Percentiles rank a stretch among this genome's conserved stretches.
Conservation (phyloP, 2,113 vertebrate species). For the Triplophysa tibetana region DNA sequence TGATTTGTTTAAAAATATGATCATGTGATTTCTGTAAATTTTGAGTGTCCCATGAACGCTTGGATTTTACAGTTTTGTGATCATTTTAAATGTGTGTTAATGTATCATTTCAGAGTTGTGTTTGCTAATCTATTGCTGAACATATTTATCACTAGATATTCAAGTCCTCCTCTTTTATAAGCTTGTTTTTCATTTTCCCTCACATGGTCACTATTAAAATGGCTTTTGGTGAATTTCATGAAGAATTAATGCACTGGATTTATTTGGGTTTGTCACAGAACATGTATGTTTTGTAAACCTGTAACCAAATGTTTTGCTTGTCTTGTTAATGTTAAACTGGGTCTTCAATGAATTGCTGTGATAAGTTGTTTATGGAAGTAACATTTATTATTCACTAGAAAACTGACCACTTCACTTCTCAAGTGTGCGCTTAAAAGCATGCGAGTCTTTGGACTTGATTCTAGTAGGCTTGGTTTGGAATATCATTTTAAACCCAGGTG, state of each 20-base stretch:
- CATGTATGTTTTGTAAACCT: slow-evolving; percentile 59
- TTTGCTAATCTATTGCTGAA: not conserved
- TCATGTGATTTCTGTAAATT: not conserved
- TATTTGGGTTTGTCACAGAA: slow-evolving; percentile 54
- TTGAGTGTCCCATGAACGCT: not conserved
- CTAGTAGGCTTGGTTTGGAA: slow-evolving; percentile 73
- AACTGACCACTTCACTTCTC: slow-evolving; percentile 40
- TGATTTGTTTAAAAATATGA: not conserved
- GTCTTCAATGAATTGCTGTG: slow-evolving; percentile 21
- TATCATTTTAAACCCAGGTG: slow-evolving; percentile 63
- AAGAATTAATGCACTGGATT: slow-evolving; percentile 59
- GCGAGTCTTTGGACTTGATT: slow-evolving; percentile 67
- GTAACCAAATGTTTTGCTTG: slow-evolving; percentile 57
- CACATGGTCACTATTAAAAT: not conserved
- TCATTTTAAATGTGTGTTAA: not conserved
- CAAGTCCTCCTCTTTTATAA: slow-evolving; percentile 11
- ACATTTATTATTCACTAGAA: slow-evolving; percentile 27
- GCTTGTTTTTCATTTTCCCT: not conserved
- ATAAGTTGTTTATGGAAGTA: slow-evolving; percentile 18
- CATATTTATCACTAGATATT: not conserved
- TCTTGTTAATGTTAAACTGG: slow-evolving; percentile 22
- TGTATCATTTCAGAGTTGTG: not conserved
- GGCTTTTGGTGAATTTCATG: slow-evolving; percentile 15
- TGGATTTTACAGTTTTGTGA: slow-evolving; percentile 2
- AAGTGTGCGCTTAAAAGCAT: slow-evolving; percentile 84